Evolutionary conservation across 1,140 invertebrate species (phyloP).

Genomic region (Chymomyza costata): DNA sequence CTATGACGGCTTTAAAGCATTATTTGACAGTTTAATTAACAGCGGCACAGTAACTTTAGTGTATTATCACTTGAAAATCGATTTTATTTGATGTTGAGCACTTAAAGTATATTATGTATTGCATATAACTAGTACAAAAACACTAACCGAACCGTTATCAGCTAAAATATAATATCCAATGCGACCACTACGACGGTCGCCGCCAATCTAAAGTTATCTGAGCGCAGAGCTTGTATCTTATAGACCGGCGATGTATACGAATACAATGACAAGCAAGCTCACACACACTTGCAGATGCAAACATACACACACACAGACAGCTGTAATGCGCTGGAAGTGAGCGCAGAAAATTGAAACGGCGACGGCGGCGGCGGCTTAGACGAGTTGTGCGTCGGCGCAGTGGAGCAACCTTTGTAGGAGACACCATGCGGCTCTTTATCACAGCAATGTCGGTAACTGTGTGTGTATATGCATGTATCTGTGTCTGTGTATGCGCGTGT

Average conservation of each 20-base stretch:
- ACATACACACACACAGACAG: neutral
- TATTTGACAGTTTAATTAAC: too few species aligned
- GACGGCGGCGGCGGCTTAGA: conserved; percentile 43
- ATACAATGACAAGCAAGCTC: neutral
- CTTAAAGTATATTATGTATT: too few species aligned
- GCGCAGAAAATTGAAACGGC: conserved; percentile 18
- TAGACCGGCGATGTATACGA: conserved; percentile 22
- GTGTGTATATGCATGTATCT: too few species aligned
- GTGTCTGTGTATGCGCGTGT: too few species aligned
- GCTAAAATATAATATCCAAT: conserved; percentile 25
- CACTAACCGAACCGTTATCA: conserved; percentile 24
- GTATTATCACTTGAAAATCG: too few species aligned
- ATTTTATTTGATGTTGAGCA: too few species aligned
- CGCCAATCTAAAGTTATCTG: conserved; percentile 57
- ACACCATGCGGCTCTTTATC: conserved; percentile 26
- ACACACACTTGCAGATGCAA: conserved; percentile 6
- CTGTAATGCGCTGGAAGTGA: neutral
- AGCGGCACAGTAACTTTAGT: too few species aligned
- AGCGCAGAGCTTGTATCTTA: conserved; percentile 54
- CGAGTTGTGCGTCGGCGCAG: conserved; percentile 54
- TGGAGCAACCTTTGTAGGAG: conserved; percentile 31
- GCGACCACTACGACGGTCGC: conserved; percentile 50
- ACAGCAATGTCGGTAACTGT: too few species aligned
- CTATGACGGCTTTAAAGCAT: too few species aligned
- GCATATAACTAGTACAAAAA: too few species aligned